Conservation (phyloP, 2,888 invertebrate genomes). For the Ecdyonurus torrentis region DNA sequence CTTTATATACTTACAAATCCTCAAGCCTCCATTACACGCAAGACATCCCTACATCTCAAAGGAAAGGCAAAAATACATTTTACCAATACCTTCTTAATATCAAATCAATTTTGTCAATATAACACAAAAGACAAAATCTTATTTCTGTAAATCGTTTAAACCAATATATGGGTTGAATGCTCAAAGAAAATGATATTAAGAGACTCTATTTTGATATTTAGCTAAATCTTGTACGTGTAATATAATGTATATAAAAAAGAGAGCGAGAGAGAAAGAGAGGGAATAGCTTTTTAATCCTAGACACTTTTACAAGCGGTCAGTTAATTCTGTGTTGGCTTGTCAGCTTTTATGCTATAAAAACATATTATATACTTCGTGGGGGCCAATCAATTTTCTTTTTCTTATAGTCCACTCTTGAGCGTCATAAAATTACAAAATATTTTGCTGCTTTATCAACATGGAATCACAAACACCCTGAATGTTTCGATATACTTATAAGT, state of each 20-base stretch:
- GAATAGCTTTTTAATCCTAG: conserved; percentile 13
- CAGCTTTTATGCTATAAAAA: not conserved
- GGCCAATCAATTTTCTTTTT: not conserved
- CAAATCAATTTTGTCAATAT: not conserved
- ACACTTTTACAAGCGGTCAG: conserved; percentile 14
- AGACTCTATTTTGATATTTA: no score
- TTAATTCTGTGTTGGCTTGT: conserved; percentile 7
- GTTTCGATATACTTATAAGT: not conserved
- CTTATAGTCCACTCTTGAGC: not conserved
- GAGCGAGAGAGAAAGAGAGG: not conserved
- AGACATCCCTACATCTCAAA: not conserved
- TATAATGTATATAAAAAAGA: not conserved
- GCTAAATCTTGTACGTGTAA: no score
- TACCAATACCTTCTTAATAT: not conserved
- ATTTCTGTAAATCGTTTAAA: not conserved
- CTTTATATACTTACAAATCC: not conserved
- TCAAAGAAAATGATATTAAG: not conserved
- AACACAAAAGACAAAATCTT: no score
- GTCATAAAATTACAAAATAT: not conserved
- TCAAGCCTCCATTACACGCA: not conserved
- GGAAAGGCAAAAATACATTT: not conserved
- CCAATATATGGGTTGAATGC: not conserved
- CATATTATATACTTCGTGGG: not conserved
- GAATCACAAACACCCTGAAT: not conserved
- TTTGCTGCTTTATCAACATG: not conserved